phyloP scores from a whole-genome alignment of 1,140 invertebrate genomes.

The Leguminivora glycinivorella region DNA sequence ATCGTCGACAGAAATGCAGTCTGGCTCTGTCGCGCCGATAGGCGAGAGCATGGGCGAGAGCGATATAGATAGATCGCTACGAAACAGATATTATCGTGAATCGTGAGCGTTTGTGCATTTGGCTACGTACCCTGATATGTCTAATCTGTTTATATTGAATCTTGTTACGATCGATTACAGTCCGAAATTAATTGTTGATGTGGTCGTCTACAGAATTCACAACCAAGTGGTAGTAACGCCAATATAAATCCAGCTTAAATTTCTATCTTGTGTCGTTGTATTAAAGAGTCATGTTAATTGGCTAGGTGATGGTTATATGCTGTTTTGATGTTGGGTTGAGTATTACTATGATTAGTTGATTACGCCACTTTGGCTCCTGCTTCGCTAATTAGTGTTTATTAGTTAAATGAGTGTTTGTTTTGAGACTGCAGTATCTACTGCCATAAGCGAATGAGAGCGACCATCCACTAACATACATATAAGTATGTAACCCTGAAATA shows the following conservation, averaged over 20 bases:
- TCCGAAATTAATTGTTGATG: background rate
- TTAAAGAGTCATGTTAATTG: background rate
- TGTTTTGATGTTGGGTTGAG: background rate
- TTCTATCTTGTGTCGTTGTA: background rate
- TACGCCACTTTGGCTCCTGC: constrained; percentile 8
- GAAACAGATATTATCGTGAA: too few species aligned
- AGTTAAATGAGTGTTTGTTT: constrained; percentile 2
- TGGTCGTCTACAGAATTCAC: background rate
- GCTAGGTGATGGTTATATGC: background rate
- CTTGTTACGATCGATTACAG: background rate
- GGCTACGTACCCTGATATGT: too few species aligned
- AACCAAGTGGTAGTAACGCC: background rate
- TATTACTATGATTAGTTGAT: constrained; percentile 7
- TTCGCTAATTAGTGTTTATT: constrained; percentile 1
- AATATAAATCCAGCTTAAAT: background rate
- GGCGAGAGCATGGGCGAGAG: too few species aligned
- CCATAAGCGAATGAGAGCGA: background rate
- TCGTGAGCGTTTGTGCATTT: too few species aligned
- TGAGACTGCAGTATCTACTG: background rate
- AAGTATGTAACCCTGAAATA: too few species aligned
- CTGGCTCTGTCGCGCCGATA: too few species aligned
- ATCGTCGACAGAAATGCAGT: too few species aligned
- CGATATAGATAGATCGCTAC: too few species aligned
- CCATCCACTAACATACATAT: background rate
- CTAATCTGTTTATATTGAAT: background rate